Conservation (phyloP, 92 coral and sea anemone species). For the Ricordea florida region DNA sequence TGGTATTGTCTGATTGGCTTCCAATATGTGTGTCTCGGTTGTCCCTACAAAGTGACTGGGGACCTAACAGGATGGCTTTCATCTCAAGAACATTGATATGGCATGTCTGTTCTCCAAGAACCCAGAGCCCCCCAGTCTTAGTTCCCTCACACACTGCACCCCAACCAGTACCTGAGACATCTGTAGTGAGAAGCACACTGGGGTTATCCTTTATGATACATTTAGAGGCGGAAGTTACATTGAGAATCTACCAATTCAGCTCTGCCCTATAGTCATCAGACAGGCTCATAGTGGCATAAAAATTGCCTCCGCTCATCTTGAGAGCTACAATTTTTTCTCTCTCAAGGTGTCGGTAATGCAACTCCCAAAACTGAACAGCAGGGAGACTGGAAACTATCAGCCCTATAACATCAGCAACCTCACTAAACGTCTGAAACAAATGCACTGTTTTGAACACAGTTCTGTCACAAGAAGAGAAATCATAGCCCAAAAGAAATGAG, state of each 20-base stretch:
- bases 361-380: constrained; percentile 22
- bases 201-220: not conserved
- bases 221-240: not conserved
- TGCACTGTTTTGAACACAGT: not conserved
- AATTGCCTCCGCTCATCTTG: constrained; percentile 6
- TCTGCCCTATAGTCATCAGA: not conserved
- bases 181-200: constrained; percentile 27
- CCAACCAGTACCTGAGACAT: constrained; percentile 44
- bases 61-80: constrained; percentile 8
- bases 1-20: not conserved
- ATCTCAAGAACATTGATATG: constrained; percentile 21
- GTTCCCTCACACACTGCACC: constrained; percentile 38
- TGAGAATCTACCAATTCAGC: constrained; percentile 20
- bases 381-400: constrained; percentile 38
- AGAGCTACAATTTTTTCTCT: constrained; percentile 23
- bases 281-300: constrained; percentile 13
- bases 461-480: no score
- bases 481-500: no score
- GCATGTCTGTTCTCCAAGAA: not conserved
- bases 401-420: constrained; percentile 35
- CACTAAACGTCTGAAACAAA: not conserved
- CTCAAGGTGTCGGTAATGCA: constrained; percentile 29
- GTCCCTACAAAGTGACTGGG: constrained; percentile 1
- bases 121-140: constrained; percentile 32
- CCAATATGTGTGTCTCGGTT: not conserved